Conservation (phyloP, 2,113 vertebrate genomes). For the Tinamus guttatus region DNA sequence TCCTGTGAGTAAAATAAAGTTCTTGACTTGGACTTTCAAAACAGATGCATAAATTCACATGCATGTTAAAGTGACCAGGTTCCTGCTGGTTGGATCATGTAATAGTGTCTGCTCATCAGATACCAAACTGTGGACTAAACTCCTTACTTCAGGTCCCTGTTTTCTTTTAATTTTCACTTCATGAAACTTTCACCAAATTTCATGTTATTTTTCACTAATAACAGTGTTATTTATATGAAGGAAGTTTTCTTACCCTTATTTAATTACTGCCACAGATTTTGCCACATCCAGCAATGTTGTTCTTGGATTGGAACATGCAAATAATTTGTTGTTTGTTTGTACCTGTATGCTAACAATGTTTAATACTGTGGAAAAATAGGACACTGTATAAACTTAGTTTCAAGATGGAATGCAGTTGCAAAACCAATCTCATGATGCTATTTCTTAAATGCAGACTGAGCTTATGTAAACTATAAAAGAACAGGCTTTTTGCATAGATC, state of each 20-base stretch:
- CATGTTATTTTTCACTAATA: too few relatives aligned
- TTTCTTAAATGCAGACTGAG: neutral
- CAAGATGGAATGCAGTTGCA: neutral
- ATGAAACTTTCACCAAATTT: neutral
- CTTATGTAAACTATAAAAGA: neutral
- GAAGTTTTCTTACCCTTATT: neutral
- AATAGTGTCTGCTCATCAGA: neutral
- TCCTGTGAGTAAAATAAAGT: neutral
- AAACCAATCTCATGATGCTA: accelerated
- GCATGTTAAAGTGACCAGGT: neutral
- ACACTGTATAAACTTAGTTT: neutral
- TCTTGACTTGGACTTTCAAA: neutral
- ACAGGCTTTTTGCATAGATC: neutral
- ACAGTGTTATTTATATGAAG: neutral
- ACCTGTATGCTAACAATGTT: neutral
- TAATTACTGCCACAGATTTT: neutral
- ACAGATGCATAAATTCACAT: accelerated
- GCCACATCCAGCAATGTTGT: neutral
- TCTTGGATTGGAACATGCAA: neutral
- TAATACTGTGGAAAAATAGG: neutral
- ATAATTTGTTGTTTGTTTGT: neutral
- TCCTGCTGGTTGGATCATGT: neutral
- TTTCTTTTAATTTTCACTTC: neutral
- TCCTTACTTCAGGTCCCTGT: neutral
- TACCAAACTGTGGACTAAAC: neutral